Evolutionary conservation across 1,140 invertebrate species (phyloP).

Genomic region (Nasonia vitripennis): DNA sequence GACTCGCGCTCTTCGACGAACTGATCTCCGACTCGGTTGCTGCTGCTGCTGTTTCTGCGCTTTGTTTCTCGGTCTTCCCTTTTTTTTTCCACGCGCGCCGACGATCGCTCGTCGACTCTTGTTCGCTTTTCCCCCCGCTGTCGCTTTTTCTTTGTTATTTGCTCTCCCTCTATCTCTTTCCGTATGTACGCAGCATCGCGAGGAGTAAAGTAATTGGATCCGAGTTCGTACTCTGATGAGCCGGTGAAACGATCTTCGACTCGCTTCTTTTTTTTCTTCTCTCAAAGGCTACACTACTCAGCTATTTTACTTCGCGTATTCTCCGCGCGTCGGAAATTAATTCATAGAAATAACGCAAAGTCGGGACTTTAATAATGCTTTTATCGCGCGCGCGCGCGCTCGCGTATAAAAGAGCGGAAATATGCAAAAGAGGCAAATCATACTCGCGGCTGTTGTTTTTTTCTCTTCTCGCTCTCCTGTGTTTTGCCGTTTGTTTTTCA

Average conservation of each 20-base stretch:
- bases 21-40: neutral
- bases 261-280: neutral
- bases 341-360: no score
- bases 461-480: neutral
- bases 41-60: neutral
- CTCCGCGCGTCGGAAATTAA: no score
- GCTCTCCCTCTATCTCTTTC: neutral
- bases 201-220: conserved; percentile 8
- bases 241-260: neutral
- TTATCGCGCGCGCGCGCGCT: no score
- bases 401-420: neutral
- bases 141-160: neutral
- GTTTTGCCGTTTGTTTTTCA: conserved; percentile 2
- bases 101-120: neutral
- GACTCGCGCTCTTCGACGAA: conserved; percentile 26
- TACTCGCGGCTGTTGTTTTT: neutral
- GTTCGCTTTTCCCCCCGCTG: neutral
- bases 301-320: neutral
- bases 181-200: neutral
- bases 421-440: conserved; percentile 4
- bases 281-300: neutral
- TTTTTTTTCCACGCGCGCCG: neutral
- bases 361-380: no score
- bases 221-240: neutral
- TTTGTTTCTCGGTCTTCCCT: conserved; percentile 25